Conservation (phyloP, 2,888 invertebrate species). For the Orchesellides sinensis region DNA sequence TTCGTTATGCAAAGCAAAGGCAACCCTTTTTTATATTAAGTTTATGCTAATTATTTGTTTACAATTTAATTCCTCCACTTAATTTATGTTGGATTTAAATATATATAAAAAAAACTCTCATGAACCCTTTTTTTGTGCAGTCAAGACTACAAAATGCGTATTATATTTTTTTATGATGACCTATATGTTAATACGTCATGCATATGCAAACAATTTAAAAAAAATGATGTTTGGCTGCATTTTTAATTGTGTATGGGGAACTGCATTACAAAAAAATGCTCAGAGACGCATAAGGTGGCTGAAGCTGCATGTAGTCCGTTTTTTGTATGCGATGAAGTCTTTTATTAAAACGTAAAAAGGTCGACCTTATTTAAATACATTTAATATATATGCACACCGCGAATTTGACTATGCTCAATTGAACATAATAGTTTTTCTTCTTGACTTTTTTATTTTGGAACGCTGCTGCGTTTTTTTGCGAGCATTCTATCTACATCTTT, state of each 20-base stretch:
- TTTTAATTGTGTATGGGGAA: background rate
- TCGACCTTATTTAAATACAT: constrained; percentile 28
- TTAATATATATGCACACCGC: background rate
- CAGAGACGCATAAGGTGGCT: background rate
- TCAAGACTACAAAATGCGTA: background rate
- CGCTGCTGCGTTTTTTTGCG: background rate
- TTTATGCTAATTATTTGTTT: constrained; percentile 65
- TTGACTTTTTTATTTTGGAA: constrained; percentile 17
- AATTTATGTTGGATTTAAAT: constrained; percentile 33
- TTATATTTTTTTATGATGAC: background rate
- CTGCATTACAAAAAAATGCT: background rate
- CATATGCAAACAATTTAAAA: too few species aligned
- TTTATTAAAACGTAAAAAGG: background rate
- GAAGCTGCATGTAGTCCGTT: background rate
- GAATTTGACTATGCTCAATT: constrained; percentile 23
- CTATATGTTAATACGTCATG: background rate
- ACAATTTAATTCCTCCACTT: constrained; percentile 60
- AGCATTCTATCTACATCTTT: constrained; percentile 1
- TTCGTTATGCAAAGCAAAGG: background rate
- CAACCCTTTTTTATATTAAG: constrained; percentile 35
- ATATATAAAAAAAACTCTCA: background rate
- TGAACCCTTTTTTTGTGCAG: constrained; percentile 9
- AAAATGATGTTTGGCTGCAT: too few species aligned
- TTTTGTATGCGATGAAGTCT: background rate
- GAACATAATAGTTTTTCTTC: constrained; percentile 32